Conservation (phyloP, 2,113 vertebrate genomes). For the Anoplopoma fimbria region DNA sequence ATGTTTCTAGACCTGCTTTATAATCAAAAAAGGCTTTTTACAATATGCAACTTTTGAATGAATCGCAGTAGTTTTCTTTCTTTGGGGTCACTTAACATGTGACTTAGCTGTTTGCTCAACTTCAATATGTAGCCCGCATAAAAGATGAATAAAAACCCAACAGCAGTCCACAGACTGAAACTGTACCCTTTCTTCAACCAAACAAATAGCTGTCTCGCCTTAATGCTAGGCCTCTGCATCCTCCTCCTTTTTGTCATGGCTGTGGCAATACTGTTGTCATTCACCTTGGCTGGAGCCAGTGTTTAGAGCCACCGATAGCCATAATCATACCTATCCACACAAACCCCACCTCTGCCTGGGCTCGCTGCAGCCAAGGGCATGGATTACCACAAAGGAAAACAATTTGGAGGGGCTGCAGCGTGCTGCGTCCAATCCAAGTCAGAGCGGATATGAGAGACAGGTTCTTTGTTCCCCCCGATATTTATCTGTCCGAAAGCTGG, state of each 20-base stretch:
- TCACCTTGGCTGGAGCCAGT: constrained; percentile 66
- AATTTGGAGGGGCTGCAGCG: constrained; percentile 51
- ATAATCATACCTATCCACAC: constrained; percentile 69
- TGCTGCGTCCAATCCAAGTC: constrained; percentile 24
- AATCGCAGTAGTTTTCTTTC: not conserved
- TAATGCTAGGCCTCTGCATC: constrained; percentile 12
- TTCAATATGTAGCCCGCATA: not conserved
- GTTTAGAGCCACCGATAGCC: constrained; percentile 60
- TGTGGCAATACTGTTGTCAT: constrained; percentile 21
- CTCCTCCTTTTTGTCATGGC: constrained; percentile 10
- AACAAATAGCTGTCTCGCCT: not conserved
- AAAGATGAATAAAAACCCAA: not conserved
- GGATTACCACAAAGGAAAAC: constrained; percentile 53
- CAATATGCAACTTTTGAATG: not conserved
- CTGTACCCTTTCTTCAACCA: not conserved
- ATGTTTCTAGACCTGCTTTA: not conserved
- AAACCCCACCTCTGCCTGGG: constrained; percentile 17
- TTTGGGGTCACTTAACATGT: not conserved
- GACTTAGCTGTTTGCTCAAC: not conserved
- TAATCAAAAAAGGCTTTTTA: not conserved
- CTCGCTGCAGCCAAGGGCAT: constrained; percentile 49
- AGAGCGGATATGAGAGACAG: constrained; percentile 53
- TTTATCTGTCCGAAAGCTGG: constrained; percentile 50
- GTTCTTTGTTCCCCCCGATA: constrained; percentile 62
- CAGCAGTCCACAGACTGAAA: not conserved